A percentile compares a stretch with the other conserved stretches of the same genome.
These are phyloP conservation scores for Biston stratarius DNA, from an alignment of 2,888 invertebrate genomes.

Conservation along the genomic window DNA sequence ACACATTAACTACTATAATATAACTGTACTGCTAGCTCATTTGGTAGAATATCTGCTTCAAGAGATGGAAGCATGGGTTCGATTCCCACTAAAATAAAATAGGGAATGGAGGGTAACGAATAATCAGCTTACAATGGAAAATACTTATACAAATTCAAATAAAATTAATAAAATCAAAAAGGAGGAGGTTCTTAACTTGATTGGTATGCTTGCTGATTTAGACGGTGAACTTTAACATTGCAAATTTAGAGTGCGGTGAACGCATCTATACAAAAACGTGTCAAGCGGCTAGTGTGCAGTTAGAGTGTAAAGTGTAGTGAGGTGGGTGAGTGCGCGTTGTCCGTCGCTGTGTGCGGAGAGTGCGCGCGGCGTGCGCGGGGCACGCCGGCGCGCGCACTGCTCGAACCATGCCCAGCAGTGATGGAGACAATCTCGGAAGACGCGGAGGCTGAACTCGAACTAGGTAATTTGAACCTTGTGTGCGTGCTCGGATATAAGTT, in stretches of 20 bases:
- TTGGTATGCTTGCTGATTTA: too few species aligned
- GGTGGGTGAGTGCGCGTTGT: conserved; percentile 56
- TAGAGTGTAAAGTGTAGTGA: conserved; percentile 13
- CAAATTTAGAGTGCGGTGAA: not conserved
- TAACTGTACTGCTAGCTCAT: too few species aligned
- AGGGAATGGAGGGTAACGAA: too few species aligned
- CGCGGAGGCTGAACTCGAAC: conserved; percentile 89
- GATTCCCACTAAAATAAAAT: too few species aligned
- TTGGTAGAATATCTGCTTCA: too few species aligned
- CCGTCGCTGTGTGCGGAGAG: conserved; percentile 64
- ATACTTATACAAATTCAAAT: too few species aligned
- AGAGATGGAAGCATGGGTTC: too few species aligned
- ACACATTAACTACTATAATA: too few species aligned
- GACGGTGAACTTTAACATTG: not conserved
- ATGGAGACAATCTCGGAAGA: conserved; percentile 91
- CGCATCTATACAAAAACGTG: too few species aligned
- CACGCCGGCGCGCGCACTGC: conserved; percentile 68
- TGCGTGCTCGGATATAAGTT: not conserved
- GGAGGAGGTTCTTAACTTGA: too few species aligned
- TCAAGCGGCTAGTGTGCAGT: not conserved
- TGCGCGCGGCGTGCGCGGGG: conserved; percentile 76
- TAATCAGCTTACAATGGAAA: too few species aligned
- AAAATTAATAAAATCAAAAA: too few species aligned
- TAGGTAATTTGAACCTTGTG: conserved; percentile 81
- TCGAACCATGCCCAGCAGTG: conserved; percentile 74